Evolutionary conservation across 2,113 vertebrate genomes (phyloP).

Genomic region (Nasalis larvatus): DNA sequence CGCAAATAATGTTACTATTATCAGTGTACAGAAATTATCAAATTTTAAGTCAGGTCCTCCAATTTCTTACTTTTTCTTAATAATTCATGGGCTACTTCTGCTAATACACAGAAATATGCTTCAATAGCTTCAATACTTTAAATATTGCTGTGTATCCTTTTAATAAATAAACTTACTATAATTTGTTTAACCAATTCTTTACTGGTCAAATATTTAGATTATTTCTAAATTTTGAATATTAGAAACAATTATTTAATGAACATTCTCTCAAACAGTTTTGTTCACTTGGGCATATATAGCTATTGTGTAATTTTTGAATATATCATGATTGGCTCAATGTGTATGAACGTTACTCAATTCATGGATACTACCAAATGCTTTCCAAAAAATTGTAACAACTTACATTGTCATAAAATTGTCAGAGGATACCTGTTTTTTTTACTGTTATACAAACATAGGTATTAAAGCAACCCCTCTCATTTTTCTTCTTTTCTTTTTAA

Average conservation of each 20-base stretch:
- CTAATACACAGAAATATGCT: background rate
- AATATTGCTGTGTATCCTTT: background rate
- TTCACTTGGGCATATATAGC: background rate
- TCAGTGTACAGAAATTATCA: background rate
- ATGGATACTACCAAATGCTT: background rate
- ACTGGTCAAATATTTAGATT: background rate
- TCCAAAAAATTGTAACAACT: background rate
- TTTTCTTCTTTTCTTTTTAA: background rate
- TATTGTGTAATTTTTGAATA: background rate
- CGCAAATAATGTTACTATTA: background rate
- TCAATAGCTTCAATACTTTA: background rate
- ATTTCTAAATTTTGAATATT: background rate
- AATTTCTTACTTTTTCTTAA: background rate
- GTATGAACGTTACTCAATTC: background rate
- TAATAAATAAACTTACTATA: background rate
- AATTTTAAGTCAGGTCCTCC: background rate
- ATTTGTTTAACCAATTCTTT: background rate
- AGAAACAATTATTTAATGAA: background rate
- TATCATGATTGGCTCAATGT: background rate
- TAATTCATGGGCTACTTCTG: background rate
- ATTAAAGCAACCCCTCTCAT: background rate
- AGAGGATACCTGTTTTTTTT: background rate
- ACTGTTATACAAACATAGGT: background rate
- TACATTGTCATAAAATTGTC: background rate
- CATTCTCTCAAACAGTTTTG: background rate